Conservation (phyloP, 1,140 invertebrate genomes). For the Orius insidiosus region DNA sequence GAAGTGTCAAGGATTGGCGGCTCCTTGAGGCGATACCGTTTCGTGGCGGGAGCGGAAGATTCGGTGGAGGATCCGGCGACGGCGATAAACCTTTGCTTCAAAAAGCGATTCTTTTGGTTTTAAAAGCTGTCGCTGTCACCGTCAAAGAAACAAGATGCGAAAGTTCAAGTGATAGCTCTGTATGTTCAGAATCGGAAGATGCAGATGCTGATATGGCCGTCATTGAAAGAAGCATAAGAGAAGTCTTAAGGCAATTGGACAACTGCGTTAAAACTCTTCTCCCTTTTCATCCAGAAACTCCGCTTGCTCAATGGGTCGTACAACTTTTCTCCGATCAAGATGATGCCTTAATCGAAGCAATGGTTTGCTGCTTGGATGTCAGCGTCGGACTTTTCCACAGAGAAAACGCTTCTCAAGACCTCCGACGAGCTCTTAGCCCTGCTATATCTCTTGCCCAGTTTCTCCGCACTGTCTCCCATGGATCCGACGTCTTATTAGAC, state of each 20-base stretch:
- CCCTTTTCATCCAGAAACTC: conserved; percentile 72
- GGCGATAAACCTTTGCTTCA: conserved; percentile 51
- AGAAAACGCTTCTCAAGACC: conserved; percentile 51
- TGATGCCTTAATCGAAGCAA: conserved; percentile 77
- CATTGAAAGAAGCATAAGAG: conserved; percentile 66
- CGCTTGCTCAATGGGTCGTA: conserved; percentile 71
- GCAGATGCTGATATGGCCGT: conserved; percentile 77
- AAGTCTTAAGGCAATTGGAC: conserved; percentile 60
- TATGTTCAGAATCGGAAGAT: conserved; percentile 64
- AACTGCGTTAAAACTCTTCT: conserved; percentile 60
- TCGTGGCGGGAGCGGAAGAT: conserved; percentile 31
- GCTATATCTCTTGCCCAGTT: conserved; percentile 70
- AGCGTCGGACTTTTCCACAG: conserved; percentile 65
- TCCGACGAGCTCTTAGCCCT: conserved; percentile 63
- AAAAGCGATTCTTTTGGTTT: conserved; percentile 63
- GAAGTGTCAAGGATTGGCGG: conserved; percentile 67
- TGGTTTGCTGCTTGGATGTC: conserved; percentile 79
- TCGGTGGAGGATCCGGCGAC: conserved; percentile 31
- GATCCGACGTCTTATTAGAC: conserved; percentile 66
- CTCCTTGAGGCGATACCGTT: conserved; percentile 51
- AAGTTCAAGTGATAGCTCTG: conserved; percentile 53
- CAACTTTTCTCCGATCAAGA: conserved; percentile 79
- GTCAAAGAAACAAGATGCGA: conserved; percentile 76
- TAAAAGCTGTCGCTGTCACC: conserved; percentile 76
- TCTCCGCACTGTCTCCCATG: conserved; percentile 61